phyloP scores from a whole-genome alignment of 2,113 vertebrate species.

The Pedionomus torquatus region DNA sequence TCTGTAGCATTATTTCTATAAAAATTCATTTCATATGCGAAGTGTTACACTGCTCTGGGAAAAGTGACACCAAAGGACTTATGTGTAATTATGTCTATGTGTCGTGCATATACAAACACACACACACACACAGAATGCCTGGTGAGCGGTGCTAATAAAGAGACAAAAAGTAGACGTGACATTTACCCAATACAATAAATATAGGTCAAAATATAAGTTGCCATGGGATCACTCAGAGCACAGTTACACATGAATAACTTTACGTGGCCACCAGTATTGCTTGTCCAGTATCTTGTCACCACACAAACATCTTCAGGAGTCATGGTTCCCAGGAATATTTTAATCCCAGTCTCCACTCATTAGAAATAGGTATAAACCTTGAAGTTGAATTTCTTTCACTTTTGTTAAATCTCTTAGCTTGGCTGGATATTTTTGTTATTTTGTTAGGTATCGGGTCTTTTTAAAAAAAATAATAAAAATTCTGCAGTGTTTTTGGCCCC shows the following conservation, averaged over 20 bases:
- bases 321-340: neutral
- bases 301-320: neutral
- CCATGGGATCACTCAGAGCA: neutral
- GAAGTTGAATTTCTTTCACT: neutral
- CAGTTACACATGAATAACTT: neutral
- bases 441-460: neutral
- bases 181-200: slow-evolving; percentile 43
- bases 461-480: neutral
- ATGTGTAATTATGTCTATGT: slow-evolving; percentile 27
- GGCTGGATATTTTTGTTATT: neutral
- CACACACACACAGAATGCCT: neutral
- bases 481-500: neutral
- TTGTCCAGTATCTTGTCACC: neutral
- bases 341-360: neutral
- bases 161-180: neutral
- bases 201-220: slow-evolving; percentile 26
- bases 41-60: neutral
- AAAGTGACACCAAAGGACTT: slow-evolving; percentile 6
- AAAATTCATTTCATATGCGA: slow-evolving; percentile 40
- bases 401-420: neutral
- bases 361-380: neutral
- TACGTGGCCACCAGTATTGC: neutral
- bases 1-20: slow-evolving; percentile 24
- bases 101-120: slow-evolving; percentile 36
- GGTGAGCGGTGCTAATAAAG: slow-evolving; percentile 16